Percentiles rank a stretch among this genome's conserved stretches.
These are phyloP conservation scores for Mastomys natalensis DNA, from an alignment of 2,113 vertebrate genomes.

Conservation along the genomic window DNA sequence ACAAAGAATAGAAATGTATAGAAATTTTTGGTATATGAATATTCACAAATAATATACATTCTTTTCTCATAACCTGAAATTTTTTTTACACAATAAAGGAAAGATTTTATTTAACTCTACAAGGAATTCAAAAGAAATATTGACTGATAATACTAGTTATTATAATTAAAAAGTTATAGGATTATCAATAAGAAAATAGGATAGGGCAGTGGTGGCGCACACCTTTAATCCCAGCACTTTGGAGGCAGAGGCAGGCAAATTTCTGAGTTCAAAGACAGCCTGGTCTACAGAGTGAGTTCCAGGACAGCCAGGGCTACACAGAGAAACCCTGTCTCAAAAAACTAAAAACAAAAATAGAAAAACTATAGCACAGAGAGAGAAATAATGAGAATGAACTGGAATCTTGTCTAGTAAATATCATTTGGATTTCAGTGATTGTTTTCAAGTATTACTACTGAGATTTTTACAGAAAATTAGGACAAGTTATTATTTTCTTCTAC, in stretches of 20 bases:
- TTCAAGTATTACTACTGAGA: conserved; percentile 26
- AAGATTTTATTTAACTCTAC: conserved; percentile 42
- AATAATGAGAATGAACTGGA: background rate
- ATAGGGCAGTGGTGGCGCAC: too few relatives aligned
- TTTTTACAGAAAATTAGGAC: conserved; percentile 62
- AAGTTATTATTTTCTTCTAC: conserved; percentile 32
- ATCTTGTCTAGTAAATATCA: background rate
- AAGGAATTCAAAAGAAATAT: conserved; percentile 29
- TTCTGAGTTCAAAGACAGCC: too few relatives aligned
- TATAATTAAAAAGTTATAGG: conserved; percentile 5
- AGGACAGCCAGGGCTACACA: too few relatives aligned
- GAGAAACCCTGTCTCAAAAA: too few relatives aligned
- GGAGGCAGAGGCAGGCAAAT: too few relatives aligned
- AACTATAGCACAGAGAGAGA: background rate
- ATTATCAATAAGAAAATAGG: conserved; percentile 16
- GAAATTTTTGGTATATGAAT: conserved; percentile 13
- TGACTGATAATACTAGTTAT: conserved; percentile 13
- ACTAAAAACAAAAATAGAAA: conserved; percentile 10
- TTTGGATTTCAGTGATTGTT: conserved; percentile 52
- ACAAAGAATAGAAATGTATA: conserved; percentile 52
- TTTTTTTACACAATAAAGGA: conserved; percentile 23
- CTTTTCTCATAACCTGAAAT: conserved; percentile 46
- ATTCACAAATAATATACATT: conserved; percentile 26
- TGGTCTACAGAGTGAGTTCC: too few relatives aligned
- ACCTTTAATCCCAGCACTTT: too few relatives aligned